Base-by-base conservation (phyloP, 2,888 invertebrate species). In the Cryptus viduatorius region DNA sequence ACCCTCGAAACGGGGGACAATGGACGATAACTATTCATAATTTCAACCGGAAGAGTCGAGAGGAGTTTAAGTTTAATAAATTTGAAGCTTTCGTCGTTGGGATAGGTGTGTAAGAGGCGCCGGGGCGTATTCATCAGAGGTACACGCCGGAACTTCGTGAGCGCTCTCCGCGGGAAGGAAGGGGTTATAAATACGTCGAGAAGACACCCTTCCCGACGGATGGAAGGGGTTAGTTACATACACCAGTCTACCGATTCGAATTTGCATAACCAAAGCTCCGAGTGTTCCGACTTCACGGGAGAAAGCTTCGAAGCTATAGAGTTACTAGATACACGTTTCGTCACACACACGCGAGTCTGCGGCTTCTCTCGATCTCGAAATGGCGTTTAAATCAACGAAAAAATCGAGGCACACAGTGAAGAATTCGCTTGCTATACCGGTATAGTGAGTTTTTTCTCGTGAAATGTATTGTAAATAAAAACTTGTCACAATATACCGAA, bases 151-250 rank as follows among this genome's bases (percentile, higher is more conserved):
- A 86, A 85, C 89, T 89, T 86, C 84, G 87, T 84, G 79, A 67
- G 73, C 86, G 68, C 79, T 59, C 68, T 24, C 24, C 56, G 82
- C 77, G 76, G 84, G 90, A 92, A 92, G 92, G 90, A 90, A 90
- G 89, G 89, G 88, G 91, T 90, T 91, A 92, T 93, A 93, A 92
- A 93, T 92, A 93, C 91, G 89, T 91, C 91, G 90, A 89, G 89
- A 91, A 91, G 91, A 91, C 90, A 90, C 89, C 89, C 88, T 88
- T 79, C 86, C 87, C 84, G 80, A 8, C 24, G 56, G 24, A 75
- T 69, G 78, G 77, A 78, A 87, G 89, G 89, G 88, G 88, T 92
- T 91, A 89, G 90, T 91, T 91, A 91, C 91, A 88, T 87, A 89
- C 88, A 87, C 87, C 86, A 85, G 88, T 86, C 87, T 86, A 88